A percentile compares a stretch with the other conserved stretches of the same genome.
Conservation (phyloP, 1,140 invertebrate species). For the Helicorthomorpha holstii region DNA sequence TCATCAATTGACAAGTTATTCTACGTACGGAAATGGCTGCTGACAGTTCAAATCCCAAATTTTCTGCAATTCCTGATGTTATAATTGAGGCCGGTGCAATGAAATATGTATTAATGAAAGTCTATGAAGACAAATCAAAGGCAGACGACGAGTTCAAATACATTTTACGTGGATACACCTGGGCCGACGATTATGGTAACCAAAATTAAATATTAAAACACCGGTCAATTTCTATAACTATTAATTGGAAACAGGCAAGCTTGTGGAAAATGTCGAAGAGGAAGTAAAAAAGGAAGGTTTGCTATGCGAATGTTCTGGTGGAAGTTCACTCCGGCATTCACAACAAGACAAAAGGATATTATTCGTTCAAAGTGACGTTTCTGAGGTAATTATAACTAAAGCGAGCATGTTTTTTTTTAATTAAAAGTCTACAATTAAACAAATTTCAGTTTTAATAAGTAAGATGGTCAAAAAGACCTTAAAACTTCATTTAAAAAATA, state of each 20-base stretch:
- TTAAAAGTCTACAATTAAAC: too few relatives aligned
- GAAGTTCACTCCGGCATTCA: conserved; percentile 31
- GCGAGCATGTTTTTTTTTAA: too few relatives aligned
- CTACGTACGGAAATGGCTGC: too few relatives aligned
- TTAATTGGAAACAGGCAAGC: not conserved
- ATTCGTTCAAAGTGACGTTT: too few relatives aligned
- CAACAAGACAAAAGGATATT: not conserved
- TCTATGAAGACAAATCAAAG: conserved; percentile 31
- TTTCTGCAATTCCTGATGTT: conserved; percentile 61
- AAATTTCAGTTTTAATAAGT: too few relatives aligned
- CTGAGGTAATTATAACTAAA: too few relatives aligned
- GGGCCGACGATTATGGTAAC: conserved; percentile 48
- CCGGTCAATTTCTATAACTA: not conserved
- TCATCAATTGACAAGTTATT: too few relatives aligned
- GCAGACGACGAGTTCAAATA: conserved; percentile 33
- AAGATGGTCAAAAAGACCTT: too few relatives aligned
- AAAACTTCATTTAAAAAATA: too few relatives aligned
- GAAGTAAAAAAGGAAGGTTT: conserved; percentile 35
- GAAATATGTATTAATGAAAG: conserved; percentile 71
- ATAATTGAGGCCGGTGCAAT: conserved; percentile 72
- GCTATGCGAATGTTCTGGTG: conserved; percentile 56
- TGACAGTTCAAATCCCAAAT: too few relatives aligned
- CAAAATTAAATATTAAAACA: not conserved
- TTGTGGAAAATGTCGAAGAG: conserved; percentile 47
- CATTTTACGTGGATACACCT: conserved; percentile 54